Conservation (phyloP, 2,888 invertebrate species). For the Hesperia comma region DNA sequence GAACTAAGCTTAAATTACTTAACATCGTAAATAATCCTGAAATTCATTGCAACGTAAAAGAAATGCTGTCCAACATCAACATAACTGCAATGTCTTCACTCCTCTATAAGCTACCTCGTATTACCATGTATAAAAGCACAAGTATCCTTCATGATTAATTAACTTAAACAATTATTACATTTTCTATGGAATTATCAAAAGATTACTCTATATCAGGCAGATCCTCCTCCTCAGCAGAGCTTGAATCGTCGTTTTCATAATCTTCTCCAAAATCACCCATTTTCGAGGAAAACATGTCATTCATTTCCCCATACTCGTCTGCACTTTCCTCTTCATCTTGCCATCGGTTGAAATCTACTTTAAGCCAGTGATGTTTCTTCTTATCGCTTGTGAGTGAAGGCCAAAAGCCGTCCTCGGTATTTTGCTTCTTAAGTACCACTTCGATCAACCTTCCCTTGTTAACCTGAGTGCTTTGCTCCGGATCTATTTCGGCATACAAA, state of each 20-base stretch:
- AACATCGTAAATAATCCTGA: background rate
- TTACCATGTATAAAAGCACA: slow-evolving; percentile 30
- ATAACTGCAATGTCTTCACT: background rate
- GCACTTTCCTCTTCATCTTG: slow-evolving; percentile 97
- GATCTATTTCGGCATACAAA: slow-evolving; percentile 91
- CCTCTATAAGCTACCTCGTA: slow-evolving; percentile 12
- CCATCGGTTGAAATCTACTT: slow-evolving; percentile 99
- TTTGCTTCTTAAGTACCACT: slow-evolving; percentile 87
- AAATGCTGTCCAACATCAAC: slow-evolving; percentile 4
- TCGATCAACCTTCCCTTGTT: slow-evolving; percentile 89
- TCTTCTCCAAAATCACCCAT: slow-evolving; percentile 63
- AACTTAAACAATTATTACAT: slow-evolving; percentile 18
- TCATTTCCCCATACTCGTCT: slow-evolving; percentile 84
- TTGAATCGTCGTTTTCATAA: slow-evolving; percentile 83
- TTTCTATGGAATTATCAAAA: slow-evolving; percentile 31
- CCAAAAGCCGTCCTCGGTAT: slow-evolving; percentile 91
- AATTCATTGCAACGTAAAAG: background rate
- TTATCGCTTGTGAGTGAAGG: slow-evolving; percentile 92
- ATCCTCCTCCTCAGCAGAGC: slow-evolving; percentile 89
- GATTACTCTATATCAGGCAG: slow-evolving; percentile 87
- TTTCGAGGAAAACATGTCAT: slow-evolving; percentile 69
- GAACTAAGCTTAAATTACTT: slow-evolving; percentile 11
- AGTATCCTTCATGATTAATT: slow-evolving; percentile 13
- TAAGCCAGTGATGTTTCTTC: slow-evolving; percentile 96
- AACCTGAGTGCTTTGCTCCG: slow-evolving; percentile 88